phyloP scores from a whole-genome alignment of 2,888 invertebrate genomes.

The Chymomyza procnemis region DNA sequence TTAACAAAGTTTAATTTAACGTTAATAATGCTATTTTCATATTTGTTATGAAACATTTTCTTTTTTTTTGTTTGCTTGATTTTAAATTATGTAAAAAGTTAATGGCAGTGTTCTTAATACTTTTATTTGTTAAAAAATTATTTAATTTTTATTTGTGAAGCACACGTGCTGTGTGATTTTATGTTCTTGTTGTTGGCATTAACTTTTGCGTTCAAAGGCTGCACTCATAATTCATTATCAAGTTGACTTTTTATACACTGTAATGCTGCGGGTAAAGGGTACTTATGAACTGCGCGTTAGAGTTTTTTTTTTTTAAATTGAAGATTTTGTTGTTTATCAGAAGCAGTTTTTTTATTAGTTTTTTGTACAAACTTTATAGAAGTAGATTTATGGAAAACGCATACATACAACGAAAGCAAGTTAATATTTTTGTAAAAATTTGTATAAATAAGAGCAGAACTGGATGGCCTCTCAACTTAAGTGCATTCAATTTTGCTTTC shows the following conservation, averaged over 20 bases:
- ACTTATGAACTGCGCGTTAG: not conserved
- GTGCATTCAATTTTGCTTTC: no score
- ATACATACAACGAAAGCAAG: no score
- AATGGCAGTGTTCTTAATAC: constrained; percentile 6
- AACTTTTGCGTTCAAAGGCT: constrained; percentile 63
- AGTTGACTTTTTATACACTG: constrained; percentile 27
- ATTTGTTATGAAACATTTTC: constrained; percentile 6
- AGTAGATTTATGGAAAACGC: no score
- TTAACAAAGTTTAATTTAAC: constrained; percentile 67
- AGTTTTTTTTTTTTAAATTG: no score
- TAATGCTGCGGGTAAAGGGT: not conserved
- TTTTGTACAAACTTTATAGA: no score
- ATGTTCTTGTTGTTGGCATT: constrained; percentile 26
- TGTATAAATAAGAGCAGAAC: no score
- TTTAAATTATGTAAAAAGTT: constrained; percentile 30
- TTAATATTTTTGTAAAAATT: no score
- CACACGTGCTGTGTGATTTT: constrained; percentile 27
- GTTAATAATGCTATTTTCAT: constrained; percentile 63
- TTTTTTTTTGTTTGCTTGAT: constrained; percentile 19
- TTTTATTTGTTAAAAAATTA: constrained; percentile 27
- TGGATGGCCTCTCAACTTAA: no score
- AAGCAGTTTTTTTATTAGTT: no score
- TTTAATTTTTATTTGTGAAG: constrained; percentile 33
- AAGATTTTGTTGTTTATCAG: no score
- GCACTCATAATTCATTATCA: constrained; percentile 48